Evolutionary conservation across 2,113 vertebrate species (phyloP).

Genomic region (Nothobranchius furzeri): DNA sequence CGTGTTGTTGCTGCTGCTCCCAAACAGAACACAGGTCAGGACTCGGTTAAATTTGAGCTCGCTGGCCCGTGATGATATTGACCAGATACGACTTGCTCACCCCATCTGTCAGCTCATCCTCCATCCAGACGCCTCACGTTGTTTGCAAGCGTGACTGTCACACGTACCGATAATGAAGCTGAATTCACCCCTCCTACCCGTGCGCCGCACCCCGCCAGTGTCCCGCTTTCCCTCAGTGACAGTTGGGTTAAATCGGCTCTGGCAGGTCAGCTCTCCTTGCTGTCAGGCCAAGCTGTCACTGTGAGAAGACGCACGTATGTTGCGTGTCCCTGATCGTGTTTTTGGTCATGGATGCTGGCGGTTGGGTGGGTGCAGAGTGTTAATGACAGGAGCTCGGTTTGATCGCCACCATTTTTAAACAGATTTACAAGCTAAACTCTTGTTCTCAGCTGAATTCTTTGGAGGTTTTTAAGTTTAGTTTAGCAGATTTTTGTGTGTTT

Average conservation of each 20-base stretch:
- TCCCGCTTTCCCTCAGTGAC: constrained; percentile 25
- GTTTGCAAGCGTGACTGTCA: constrained; percentile 26
- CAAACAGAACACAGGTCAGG: constrained; percentile 29
- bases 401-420: background rate
- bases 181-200: constrained; percentile 20
- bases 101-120: constrained; percentile 61
- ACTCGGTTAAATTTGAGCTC: constrained; percentile 46
- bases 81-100: constrained; percentile 52
- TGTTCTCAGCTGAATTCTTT: too few species aligned
- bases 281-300: constrained; percentile 58
- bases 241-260: constrained; percentile 55
- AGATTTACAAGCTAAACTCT: too few species aligned
- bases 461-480: too few species aligned
- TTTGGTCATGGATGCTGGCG: constrained; percentile 10
- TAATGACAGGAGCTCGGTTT: background rate
- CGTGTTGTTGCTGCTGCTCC: background rate
- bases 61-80: constrained; percentile 62
- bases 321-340: background rate
- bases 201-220: background rate
- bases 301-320: constrained; percentile 46
- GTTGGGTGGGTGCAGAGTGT: background rate
- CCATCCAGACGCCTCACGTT: constrained; percentile 35
- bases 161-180: constrained; percentile 10
- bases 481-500: too few species aligned
- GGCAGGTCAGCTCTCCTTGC: constrained; percentile 53